These are phyloP conservation scores for Trogon surrucura DNA, from an alignment of 2,113 vertebrate genomes.

Conservation along the genomic window DNA sequence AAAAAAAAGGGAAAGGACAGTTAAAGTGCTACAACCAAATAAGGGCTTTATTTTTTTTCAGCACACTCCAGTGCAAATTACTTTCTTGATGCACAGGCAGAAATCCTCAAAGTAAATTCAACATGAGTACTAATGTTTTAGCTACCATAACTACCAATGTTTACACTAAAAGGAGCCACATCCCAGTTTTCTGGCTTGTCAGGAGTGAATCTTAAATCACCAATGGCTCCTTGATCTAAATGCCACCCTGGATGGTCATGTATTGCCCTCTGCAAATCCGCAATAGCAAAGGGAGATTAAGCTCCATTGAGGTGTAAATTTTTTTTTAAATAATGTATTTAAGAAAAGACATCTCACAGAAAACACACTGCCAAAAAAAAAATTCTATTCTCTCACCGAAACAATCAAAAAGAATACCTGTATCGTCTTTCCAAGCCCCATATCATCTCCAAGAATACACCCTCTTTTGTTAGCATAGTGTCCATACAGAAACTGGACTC, in stretches of 20 bases:
- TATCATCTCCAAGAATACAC: slow-evolving; percentile 96
- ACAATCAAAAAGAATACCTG: slow-evolving; percentile 81
- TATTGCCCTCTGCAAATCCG: background rate
- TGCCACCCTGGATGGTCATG: rapidly evolving
- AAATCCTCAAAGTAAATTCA: background rate
- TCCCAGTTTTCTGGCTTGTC: background rate
- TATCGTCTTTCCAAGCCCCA: slow-evolving; percentile 97
- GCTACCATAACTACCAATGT: rapidly evolving
- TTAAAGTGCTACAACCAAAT: background rate
- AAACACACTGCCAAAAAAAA: background rate
- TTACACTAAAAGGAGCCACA: background rate
- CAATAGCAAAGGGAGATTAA: background rate
- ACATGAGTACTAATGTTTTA: background rate
- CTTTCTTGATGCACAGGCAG: background rate
- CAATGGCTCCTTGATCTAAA: background rate
- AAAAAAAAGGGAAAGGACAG: background rate
- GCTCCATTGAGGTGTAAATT: background rate
- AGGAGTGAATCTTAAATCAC: background rate
- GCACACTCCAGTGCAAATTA: background rate
- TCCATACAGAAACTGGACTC: slow-evolving; percentile 86
- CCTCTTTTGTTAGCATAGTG: slow-evolving; percentile 84
- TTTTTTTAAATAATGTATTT: background rate
- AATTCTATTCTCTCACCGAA: background rate
- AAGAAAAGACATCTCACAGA: background rate
- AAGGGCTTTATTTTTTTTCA: background rate